Conservation (phyloP, 1,140 invertebrate genomes). For the Agraylea sexmaculata region DNA sequence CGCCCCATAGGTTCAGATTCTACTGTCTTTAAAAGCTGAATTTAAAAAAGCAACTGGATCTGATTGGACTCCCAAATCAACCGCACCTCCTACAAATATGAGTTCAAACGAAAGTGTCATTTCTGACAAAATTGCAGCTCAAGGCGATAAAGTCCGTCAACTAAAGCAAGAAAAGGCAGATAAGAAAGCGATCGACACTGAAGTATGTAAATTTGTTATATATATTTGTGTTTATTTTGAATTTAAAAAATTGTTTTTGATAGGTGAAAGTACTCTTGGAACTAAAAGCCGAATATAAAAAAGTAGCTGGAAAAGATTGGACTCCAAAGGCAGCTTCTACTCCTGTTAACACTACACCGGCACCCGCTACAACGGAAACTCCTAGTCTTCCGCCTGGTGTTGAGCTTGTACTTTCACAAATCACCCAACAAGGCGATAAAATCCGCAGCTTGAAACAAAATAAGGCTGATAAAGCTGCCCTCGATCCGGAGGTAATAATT, state of each 20-base stretch:
- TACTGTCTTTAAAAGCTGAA: slow-evolving; percentile 57
- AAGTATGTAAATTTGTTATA: too few relatives aligned
- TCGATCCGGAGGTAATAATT: slow-evolving; percentile 40
- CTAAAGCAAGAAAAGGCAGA: slow-evolving; percentile 52
- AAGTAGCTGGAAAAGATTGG: slow-evolving; percentile 48
- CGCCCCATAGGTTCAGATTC: slow-evolving; percentile 52
- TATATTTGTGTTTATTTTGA: too few relatives aligned
- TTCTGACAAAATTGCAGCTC: slow-evolving; percentile 37
- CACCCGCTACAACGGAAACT: slow-evolving; percentile 13
- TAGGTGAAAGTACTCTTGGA: slow-evolving; percentile 63
- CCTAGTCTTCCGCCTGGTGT: slow-evolving; percentile 14
- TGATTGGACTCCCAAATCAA: slow-evolving; percentile 50
- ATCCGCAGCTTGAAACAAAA: slow-evolving; percentile 56
- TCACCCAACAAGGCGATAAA: slow-evolving; percentile 52
- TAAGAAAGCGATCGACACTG: slow-evolving; percentile 43
- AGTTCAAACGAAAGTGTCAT: slow-evolving; percentile 15
- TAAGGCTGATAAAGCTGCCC: slow-evolving; percentile 42
- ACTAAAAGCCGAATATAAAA: slow-evolving; percentile 73
- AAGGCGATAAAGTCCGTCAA: slow-evolving; percentile 59
- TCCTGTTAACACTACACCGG: slow-evolving; percentile 1
- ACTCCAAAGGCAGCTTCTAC: not conserved
- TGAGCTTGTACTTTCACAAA: slow-evolving; percentile 26
- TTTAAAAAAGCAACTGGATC: slow-evolving; percentile 52
- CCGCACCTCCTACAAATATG: too few relatives aligned
- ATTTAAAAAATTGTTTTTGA: too few relatives aligned